phyloP scores from a whole-genome alignment of 2,888 invertebrate genomes.

The Acronicta alni region DNA sequence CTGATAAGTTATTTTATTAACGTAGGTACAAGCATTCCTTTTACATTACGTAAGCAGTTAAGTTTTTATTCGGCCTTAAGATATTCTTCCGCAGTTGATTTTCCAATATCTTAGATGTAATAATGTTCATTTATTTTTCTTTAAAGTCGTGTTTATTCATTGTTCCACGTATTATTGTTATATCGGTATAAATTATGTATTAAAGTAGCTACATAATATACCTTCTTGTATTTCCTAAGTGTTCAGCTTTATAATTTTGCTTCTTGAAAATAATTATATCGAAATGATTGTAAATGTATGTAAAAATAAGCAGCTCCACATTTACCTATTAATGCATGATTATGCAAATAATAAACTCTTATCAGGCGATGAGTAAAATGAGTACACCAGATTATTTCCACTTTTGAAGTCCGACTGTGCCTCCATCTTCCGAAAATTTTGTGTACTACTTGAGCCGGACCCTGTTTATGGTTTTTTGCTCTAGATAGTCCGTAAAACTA shows the following conservation, averaged over 20 bases:
- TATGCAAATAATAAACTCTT: too few relatives aligned
- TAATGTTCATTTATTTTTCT: constrained; percentile 16
- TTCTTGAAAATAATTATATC: too few relatives aligned
- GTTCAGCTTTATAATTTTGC: too few relatives aligned
- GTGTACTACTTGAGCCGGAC: constrained; percentile 5
- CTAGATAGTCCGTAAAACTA: constrained; percentile 22
- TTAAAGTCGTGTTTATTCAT: constrained; percentile 22
- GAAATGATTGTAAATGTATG: too few relatives aligned
- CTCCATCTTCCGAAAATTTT: constrained; percentile 42
- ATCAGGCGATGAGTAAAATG: constrained; percentile 34
- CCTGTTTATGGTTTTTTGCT: constrained; percentile 16
- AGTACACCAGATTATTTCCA: constrained; percentile 31
- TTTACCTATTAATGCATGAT: too few relatives aligned
- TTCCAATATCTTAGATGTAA: constrained; percentile 14
- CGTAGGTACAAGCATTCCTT: constrained; percentile 39
- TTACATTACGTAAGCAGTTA: constrained; percentile 36
- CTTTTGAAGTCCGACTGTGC: constrained; percentile 20
- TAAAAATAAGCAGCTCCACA: constrained; percentile 15
- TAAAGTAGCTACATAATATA: neutral
- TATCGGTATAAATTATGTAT: neutral
- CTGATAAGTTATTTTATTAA: constrained; percentile 35
- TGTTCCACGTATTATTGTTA: constrained; percentile 1
- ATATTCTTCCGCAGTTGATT: constrained; percentile 23
- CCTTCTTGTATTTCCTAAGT: too few relatives aligned
- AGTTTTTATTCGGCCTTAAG: constrained; percentile 30